phyloP scores from a whole-genome alignment of 1,140 invertebrate species.

The Apis dorsata region DNA sequence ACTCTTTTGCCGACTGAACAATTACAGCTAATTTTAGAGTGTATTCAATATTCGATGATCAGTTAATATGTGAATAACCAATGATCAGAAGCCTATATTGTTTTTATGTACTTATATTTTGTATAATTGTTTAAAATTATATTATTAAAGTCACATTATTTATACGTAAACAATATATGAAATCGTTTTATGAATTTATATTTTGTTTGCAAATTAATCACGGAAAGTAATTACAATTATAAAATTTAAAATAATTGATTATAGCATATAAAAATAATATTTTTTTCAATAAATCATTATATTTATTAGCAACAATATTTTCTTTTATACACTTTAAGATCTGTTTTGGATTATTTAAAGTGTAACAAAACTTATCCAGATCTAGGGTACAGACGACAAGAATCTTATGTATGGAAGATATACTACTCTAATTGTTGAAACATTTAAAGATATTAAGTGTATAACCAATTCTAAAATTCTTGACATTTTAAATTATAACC shows the following conservation, averaged over 20 bases:
- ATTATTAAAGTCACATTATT: neutral
- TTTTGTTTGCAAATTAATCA: slow-evolving; percentile 31
- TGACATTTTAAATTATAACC: slow-evolving; percentile 40
- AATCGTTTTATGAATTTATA: neutral
- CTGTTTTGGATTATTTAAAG: slow-evolving; percentile 22
- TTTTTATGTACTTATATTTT: neutral
- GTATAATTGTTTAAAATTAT: neutral
- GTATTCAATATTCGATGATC: slow-evolving; percentile 32
- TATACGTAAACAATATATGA: neutral
- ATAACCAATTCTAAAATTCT: neutral
- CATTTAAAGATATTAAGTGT: neutral
- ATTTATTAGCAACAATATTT: neutral
- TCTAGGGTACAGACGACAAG: slow-evolving; percentile 38
- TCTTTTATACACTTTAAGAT: neutral
- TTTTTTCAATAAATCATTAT: neutral
- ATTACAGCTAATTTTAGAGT: slow-evolving; percentile 56
- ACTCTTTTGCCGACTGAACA: slow-evolving; percentile 44
- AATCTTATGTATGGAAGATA: slow-evolving; percentile 47
- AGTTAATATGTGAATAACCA: slow-evolving; percentile 33
- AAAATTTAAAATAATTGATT: neutral
- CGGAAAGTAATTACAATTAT: neutral
- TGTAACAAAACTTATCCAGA: slow-evolving; percentile 35
- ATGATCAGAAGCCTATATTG: neutral
- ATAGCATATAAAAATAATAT: neutral
- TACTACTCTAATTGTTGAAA: slow-evolving; percentile 54